These are phyloP conservation scores for Medauroidea extradentata DNA, from an alignment of 1,140 invertebrate genomes.

Conservation along the genomic window DNA sequence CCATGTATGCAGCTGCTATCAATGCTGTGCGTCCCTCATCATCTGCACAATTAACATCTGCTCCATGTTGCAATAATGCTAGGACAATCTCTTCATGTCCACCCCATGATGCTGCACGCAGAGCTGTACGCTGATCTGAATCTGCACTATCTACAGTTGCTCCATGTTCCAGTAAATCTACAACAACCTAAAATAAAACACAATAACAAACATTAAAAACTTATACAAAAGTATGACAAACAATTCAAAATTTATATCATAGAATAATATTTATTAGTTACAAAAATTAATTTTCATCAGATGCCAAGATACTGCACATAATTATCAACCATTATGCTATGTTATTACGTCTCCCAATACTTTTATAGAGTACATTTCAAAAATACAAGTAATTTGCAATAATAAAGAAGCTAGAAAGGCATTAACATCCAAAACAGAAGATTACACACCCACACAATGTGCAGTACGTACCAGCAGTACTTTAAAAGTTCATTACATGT, in stretches of 20 bases:
- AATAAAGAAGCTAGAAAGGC: too few species aligned
- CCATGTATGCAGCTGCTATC: slow-evolving; percentile 87
- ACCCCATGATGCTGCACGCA: slow-evolving; percentile 82
- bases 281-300: not conserved
- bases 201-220: slow-evolving; percentile 42
- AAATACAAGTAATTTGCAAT: too few species aligned
- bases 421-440: too few species aligned
- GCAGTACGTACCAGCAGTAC: too few species aligned
- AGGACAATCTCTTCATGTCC: slow-evolving; percentile 71
- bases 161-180: slow-evolving; percentile 70
- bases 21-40: slow-evolving; percentile 83
- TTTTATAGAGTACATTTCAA: too few species aligned
- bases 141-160: slow-evolving; percentile 76
- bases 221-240: slow-evolving; percentile 4
- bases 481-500: too few species aligned
- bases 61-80: slow-evolving; percentile 65
- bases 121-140: slow-evolving; percentile 64
- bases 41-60: slow-evolving; percentile 77
- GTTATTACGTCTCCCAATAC: too few species aligned
- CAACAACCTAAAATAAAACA: slow-evolving; percentile 62
- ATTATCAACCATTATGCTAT: too few species aligned
- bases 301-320: not conserved
- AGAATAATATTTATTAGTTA: not conserved
- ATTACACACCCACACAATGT: too few species aligned
- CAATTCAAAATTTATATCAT: not conserved